Percentiles rank a stretch among this genome's conserved stretches.
Conservation (phyloP, 2,888 invertebrate genomes). For the Chaitophorus viminalis region DNA sequence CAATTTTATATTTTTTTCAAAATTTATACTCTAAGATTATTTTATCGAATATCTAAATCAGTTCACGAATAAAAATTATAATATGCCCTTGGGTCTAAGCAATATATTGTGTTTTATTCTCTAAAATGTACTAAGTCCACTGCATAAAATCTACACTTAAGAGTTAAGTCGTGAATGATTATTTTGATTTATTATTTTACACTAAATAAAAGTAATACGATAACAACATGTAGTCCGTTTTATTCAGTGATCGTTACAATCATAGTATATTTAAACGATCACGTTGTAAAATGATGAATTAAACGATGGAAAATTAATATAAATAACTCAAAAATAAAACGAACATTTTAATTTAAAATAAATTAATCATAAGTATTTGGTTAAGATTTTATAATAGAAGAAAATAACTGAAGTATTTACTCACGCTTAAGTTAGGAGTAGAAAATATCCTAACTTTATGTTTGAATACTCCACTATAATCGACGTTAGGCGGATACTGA, state of each 20-base stretch:
- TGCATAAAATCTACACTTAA: not conserved
- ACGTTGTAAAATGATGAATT: not conserved
- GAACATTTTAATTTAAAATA: not conserved
- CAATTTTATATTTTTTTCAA: too few relatives aligned
- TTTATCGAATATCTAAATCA: not conserved
- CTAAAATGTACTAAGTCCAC: not conserved
- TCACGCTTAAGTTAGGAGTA: slow-evolving; percentile 46
- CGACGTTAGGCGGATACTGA: slow-evolving; percentile 53
- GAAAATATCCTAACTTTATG: slow-evolving; percentile 17
- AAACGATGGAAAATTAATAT: not conserved
- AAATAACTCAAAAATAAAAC: not conserved
- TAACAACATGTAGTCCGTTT: not conserved
- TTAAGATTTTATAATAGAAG: not conserved
- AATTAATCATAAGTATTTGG: not conserved
- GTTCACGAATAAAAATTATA: not conserved
- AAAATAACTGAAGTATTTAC: slow-evolving; percentile 15
- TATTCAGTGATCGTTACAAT: too few relatives aligned
- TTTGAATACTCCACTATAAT: slow-evolving; percentile 24
- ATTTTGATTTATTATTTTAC: not conserved
- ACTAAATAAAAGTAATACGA: not conserved
- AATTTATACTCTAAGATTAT: not conserved
- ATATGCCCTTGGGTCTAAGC: not conserved
- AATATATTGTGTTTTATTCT: too few relatives aligned
- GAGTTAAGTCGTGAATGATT: not conserved
- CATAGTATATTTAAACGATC: too few relatives aligned